Percentiles rank a stretch among this genome's conserved stretches.
Evolutionary conservation across 1,140 invertebrate species (phyloP).

Genomic region (Papilio machaon): DNA sequence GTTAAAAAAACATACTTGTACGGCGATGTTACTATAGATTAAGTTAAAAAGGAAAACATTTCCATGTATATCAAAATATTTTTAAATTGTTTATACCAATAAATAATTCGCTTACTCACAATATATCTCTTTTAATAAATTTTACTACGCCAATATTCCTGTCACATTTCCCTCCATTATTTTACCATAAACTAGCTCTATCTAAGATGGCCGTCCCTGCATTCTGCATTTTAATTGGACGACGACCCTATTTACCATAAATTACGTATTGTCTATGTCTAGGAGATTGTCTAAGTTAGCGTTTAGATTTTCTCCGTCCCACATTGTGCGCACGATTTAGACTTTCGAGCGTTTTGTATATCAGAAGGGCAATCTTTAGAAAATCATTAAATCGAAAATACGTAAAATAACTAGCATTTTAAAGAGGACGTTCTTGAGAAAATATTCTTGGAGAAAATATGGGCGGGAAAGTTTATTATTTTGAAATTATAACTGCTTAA

Average conservation of each 20-base stretch:
- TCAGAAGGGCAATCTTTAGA: conserved; percentile 19
- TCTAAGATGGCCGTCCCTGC: conserved; percentile 7
- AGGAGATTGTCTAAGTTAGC: conserved; percentile 13
- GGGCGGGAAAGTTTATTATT: not conserved
- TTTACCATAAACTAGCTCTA: conserved; percentile 1
- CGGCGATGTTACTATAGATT: too few species aligned
- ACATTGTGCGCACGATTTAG: conserved; percentile 23
- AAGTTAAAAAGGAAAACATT: too few species aligned
- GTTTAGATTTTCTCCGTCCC: conserved; percentile 31
- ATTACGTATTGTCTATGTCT: conserved; percentile 35
- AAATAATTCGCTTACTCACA: too few species aligned
- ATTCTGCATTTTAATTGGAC: conserved; percentile 14
- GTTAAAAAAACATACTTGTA: too few species aligned
- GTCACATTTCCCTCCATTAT: conserved; percentile 28
- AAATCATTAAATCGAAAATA: conserved; percentile 21
- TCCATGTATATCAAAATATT: too few species aligned
- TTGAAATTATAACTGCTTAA: not conserved
- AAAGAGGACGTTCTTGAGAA: not conserved
- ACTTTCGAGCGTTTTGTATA: conserved; percentile 19
- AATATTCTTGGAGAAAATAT: not conserved
- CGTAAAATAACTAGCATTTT: not conserved
- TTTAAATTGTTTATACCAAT: too few species aligned
- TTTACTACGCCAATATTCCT: not conserved
- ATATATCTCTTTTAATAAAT: not conserved
- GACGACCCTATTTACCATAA: conserved; percentile 32